Conservation (phyloP, 1,140 invertebrate genomes). For the Tribolium castaneum region DNA sequence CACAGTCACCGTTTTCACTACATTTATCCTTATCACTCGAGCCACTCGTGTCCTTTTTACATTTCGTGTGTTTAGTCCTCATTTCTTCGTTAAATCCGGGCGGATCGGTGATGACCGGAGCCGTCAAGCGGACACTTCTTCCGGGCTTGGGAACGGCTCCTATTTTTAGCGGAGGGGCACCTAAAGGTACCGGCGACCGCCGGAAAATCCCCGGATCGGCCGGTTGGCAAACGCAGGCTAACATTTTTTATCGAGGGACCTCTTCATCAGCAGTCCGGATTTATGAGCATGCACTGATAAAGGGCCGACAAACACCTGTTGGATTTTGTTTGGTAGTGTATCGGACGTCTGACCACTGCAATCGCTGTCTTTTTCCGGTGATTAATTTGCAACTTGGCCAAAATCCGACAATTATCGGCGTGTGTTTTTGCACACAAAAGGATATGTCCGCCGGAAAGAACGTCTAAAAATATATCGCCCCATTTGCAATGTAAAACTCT, state of each 20-base stretch:
- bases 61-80: slow-evolving; percentile 2
- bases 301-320: slow-evolving; percentile 23
- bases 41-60: not conserved
- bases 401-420: too few relatives aligned
- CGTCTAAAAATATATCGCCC: not conserved
- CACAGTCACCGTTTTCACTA: slow-evolving; percentile 8
- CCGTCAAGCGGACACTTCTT: slow-evolving; percentile 48
- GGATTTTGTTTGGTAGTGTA: slow-evolving; percentile 20
- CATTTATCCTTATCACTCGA: slow-evolving; percentile 9
- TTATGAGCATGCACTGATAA: slow-evolving; percentile 27
- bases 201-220: slow-evolving; percentile 64
- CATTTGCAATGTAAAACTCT: slow-evolving; percentile 20
- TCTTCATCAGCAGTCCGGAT: slow-evolving; percentile 16
- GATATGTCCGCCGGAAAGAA: not conserved
- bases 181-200: slow-evolving; percentile 59
- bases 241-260: slow-evolving; percentile 62
- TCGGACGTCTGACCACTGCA: not conserved
- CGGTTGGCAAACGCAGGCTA: slow-evolving; percentile 73
- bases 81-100: not conserved
- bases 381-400: not conserved
- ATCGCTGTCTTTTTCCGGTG: not conserved
- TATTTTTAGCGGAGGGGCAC: slow-evolving; percentile 59
- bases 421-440: not conserved
- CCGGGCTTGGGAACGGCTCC: slow-evolving; percentile 51
- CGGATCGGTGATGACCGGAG: slow-evolving; percentile 37